Evolutionary conservation across 2,888 invertebrate genomes (phyloP), one percentile per base, ranked within the genome.

Genomic region (Xylocampa areola): DNA sequence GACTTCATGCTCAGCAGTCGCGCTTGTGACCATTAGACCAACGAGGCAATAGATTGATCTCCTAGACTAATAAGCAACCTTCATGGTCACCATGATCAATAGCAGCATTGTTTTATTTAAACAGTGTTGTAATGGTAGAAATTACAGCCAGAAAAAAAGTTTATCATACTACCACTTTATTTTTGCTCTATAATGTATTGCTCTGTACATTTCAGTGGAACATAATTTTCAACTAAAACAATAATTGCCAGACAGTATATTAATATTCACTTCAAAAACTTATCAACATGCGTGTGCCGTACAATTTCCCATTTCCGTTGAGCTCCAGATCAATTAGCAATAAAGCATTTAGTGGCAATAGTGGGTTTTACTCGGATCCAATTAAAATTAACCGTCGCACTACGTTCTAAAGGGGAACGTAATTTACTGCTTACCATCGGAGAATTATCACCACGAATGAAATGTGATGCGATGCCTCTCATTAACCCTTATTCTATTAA

Each of bases 341-440:
- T 81, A 82, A 82, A 85, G 77, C 80, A 82, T 81, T 82, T 78
- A 78, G 77, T 73, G 76, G 72, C 80, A 79, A 77, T 79, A 77
- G 81, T 81, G 74, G 81, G 76, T 81, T 84, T 82, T 80, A 78
- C 80, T 82, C 71, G 71, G 67, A 80, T 86, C 85, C 81, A 86
- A 86, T 85, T 86, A 85, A 85, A 87, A 81, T 77, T 69, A 74
- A 79, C 74, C 64, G 76, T 70, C 73, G 62, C 70, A 76, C 57
- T 58, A 63, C 71, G 73, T 68, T 68, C 63, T 73, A 75, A 77
- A 79, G 72, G 72, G 75, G 61, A 60, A 57, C 48, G 72, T 77
- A 74, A 80, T 82, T 84, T 83, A 80, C 73, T 77, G 74, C 62
- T 57, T 66, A 69, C 68, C 69, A 60, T 62, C 65, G 66, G 64